Conservation (phyloP, 1,140 invertebrate genomes). For the Polyergus mexicanus region DNA sequence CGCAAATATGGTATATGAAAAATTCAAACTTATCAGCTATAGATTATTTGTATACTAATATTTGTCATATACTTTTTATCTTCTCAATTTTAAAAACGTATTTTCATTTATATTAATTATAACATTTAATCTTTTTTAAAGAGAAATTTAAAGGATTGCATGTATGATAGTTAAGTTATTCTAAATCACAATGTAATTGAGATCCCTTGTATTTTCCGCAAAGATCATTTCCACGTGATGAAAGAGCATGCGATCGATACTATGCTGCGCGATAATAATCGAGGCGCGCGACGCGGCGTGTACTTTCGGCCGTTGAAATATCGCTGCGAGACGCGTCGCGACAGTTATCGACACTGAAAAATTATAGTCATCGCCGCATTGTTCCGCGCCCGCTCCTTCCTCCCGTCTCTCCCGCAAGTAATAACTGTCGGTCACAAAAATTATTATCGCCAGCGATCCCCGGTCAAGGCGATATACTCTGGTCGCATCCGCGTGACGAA, state of each 20-base stretch:
- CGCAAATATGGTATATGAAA: background rate
- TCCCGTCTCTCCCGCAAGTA: constrained; percentile 14
- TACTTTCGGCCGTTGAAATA: constrained; percentile 28
- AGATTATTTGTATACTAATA: background rate
- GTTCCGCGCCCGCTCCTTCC: background rate
- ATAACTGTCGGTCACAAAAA: constrained; percentile 59
- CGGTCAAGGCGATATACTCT: constrained; percentile 14
- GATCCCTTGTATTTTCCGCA: background rate
- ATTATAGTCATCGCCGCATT: constrained; percentile 25
- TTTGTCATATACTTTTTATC: background rate
- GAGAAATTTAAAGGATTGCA: background rate
- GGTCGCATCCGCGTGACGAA: constrained; percentile 1
- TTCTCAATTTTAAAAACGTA: background rate
- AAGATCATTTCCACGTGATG: background rate
- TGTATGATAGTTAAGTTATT: too few relatives aligned
- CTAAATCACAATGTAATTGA: background rate
- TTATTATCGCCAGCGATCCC: constrained; percentile 41
- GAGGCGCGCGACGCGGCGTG: too few relatives aligned
- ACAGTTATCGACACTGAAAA: constrained; percentile 44
- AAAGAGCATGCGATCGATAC: background rate
- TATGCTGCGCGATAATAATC: constrained; percentile 25
- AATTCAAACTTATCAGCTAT: background rate
- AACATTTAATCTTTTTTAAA: background rate
- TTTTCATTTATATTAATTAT: background rate
- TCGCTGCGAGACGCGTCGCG: background rate